Conservation (phyloP, 2,888 invertebrate genomes). For the Branchellion lobata region DNA sequence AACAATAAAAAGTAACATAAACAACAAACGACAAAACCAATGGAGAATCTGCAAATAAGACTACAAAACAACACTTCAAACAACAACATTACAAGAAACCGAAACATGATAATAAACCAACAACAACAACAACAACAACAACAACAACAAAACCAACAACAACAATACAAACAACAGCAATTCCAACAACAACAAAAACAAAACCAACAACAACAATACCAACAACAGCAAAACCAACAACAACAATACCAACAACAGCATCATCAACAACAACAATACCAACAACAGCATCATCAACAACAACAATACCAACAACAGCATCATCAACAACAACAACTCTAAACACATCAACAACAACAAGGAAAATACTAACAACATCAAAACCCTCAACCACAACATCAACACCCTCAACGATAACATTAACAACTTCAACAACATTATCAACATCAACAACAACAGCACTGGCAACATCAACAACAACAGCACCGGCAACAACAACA, state of each 20-base stretch:
- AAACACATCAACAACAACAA: slow-evolving; percentile 2
- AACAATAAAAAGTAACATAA: too few relatives aligned
- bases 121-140: neutral
- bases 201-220: neutral
- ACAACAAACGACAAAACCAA: too few relatives aligned
- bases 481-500: neutral
- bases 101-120: neutral
- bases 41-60: too few relatives aligned
- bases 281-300: neutral
- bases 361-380: neutral
- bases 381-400: neutral
- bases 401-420: neutral
- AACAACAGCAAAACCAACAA: neutral
- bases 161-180: neutral
- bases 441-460: neutral
- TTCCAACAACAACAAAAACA: neutral
- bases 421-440: neutral
- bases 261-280: neutral
- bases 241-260: neutral
- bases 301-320: neutral
- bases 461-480: neutral
- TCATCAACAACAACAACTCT: neutral
- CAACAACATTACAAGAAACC: neutral
- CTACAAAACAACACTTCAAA: neutral
- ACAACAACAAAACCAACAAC: slow-evolving; percentile 1